Evolutionary conservation across 2,797 vertebrate species (phyloP).

Genomic region (Gymnocypris eckloni): DNA sequence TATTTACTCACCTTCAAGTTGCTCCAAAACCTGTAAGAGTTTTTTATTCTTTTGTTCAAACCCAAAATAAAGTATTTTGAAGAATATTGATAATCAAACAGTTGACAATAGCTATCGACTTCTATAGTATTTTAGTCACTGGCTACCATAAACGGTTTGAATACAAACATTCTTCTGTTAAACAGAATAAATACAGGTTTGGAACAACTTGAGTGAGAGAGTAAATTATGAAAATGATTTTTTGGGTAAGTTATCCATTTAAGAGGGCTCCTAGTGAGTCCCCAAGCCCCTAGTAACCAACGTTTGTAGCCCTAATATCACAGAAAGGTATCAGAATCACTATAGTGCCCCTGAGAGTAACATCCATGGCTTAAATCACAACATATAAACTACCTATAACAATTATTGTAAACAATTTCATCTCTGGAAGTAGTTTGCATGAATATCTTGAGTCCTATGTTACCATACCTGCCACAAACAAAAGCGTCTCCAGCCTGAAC

Average conservation of each 20-base stretch:
- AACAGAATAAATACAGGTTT: slow-evolving; percentile 1
- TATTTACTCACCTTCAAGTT: not conserved
- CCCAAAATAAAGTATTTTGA: not conserved
- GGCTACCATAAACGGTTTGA: not conserved
- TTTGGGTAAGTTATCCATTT: not conserved
- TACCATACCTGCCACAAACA: not conserved
- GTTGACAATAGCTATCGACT: not conserved
- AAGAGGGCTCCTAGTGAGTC: not conserved
- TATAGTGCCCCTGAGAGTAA: not conserved
- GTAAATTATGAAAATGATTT: not conserved
- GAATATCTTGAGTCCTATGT: not conserved
- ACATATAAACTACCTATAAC: not conserved
- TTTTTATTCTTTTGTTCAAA: not conserved
- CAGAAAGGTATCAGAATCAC: not conserved
- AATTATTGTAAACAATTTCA: not conserved
- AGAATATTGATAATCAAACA: not conserved
- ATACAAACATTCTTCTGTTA: not conserved
- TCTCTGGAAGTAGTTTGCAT: not conserved
- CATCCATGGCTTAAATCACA: not conserved
- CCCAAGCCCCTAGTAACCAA: no score
- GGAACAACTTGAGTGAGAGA: not conserved
- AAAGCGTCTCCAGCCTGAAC: not conserved
- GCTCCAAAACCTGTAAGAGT: no score
- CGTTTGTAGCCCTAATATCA: not conserved
- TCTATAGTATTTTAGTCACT: not conserved